A percentile compares a stretch with the other conserved stretches of the same genome.
These are phyloP conservation scores for Synergus gifuensis DNA, from an alignment of 2,888 invertebrate genomes.

Conservation along the genomic window DNA sequence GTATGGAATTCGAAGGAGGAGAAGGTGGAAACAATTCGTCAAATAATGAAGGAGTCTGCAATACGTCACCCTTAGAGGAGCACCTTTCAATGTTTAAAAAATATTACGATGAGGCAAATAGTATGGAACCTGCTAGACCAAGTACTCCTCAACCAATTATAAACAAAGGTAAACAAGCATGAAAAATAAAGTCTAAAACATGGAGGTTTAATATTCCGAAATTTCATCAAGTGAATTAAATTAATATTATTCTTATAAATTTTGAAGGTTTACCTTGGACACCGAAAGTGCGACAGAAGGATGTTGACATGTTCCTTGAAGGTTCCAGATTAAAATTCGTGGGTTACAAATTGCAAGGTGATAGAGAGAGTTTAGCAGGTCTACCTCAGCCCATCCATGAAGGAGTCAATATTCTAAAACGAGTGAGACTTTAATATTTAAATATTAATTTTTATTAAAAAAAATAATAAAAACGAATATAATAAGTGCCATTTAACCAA, in stretches of 20 bases:
- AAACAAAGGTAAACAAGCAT: conserved; percentile 64
- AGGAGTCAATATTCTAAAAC: conserved; percentile 93
- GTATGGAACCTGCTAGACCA: conserved; percentile 77
- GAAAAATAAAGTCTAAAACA: background rate
- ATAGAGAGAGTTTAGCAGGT: conserved; percentile 94
- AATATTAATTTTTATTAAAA: background rate
- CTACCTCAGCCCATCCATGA: conserved; percentile 98
- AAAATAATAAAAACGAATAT: background rate
- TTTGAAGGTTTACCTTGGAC: conserved; percentile 92
- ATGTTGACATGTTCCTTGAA: conserved; percentile 95
- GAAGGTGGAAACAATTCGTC: conserved; percentile 79
- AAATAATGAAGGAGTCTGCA: conserved; percentile 79
- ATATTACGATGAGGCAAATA: conserved; percentile 75
- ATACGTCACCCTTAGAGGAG: conserved; percentile 73
- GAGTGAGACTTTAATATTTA: conserved; percentile 76
- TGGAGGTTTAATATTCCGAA: background rate
- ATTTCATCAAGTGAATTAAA: background rate
- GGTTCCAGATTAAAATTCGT: conserved; percentile 96
- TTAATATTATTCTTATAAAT: conserved; percentile 26
- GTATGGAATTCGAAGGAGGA: conserved; percentile 79
- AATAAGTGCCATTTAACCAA: background rate
- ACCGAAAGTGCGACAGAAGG: conserved; percentile 96
- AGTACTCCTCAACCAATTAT: conserved; percentile 77
- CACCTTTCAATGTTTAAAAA: conserved; percentile 62
- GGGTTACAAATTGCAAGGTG: conserved; percentile 93